Conservation (phyloP, 2,888 invertebrate genomes). For the Panzeria rudis region DNA sequence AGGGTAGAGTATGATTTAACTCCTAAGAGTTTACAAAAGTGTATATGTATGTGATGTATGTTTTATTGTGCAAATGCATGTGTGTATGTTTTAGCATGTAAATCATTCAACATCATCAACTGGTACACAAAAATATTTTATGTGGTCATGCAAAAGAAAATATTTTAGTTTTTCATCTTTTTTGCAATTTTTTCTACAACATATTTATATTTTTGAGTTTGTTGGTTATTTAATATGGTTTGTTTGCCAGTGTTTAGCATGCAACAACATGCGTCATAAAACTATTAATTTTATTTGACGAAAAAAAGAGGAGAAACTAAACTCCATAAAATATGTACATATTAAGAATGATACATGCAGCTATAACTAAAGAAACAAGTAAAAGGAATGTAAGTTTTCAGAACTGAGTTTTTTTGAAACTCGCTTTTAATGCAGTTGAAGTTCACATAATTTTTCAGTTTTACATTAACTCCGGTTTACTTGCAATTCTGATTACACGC, state of each 20-base stretch:
- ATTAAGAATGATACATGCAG: not conserved
- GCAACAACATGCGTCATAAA: slow-evolving; percentile 63
- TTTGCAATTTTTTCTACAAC: not conserved
- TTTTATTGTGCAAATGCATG: not conserved
- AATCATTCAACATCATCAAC: slow-evolving; percentile 42
- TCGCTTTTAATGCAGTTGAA: not conserved
- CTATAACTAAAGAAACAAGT: not conserved
- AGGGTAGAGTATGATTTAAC: slow-evolving; percentile 14
- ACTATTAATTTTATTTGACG: slow-evolving; percentile 54
- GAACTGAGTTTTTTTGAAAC: not conserved
- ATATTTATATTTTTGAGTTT: not conserved
- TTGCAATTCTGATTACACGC: too few species aligned
- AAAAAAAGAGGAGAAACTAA: slow-evolving; percentile 4
- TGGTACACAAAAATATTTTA: slow-evolving; percentile 42
- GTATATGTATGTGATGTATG: not conserved
- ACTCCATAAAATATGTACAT: slow-evolving; percentile 14
- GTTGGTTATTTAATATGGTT: not conserved
- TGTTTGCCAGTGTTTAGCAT: slow-evolving; percentile 40
- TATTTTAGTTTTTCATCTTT: slow-evolving; percentile 32
- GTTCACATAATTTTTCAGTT: too few species aligned
- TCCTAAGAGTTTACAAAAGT: not conserved
- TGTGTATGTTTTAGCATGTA: slow-evolving; percentile 24
- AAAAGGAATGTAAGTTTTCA: not conserved
- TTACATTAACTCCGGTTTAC: too few species aligned
- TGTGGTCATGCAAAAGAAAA: slow-evolving; percentile 60